Evolutionary conservation across 30 jellyfish, hydroid and myxozoan genomes (phyloP).

Genomic region (Turritopsis dohrnii): DNA sequence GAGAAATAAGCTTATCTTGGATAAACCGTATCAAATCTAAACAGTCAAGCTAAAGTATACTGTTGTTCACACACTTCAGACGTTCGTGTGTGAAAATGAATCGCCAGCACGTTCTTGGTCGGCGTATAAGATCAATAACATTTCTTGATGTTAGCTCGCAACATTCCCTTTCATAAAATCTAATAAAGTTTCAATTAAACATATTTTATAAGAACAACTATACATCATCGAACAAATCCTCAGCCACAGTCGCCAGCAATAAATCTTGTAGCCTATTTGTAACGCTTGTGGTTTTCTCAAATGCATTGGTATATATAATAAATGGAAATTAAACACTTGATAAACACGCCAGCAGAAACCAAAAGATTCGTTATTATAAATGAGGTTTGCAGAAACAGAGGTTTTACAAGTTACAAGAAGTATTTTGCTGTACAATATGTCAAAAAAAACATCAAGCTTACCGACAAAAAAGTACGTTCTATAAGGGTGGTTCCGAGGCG

Average conservation of each 20-base stretch:
- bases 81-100: no score
- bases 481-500: no score
- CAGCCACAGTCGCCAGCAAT: neutral
- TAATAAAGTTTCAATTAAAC: neutral
- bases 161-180: neutral
- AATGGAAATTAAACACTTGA: neutral
- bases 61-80: neutral
- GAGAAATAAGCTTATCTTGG: neutral
- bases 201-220: neutral
- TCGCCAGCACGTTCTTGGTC: no score
- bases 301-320: neutral
- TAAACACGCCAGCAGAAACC: neutral
- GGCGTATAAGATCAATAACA: no score
- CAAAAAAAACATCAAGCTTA: no score
- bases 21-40: neutral
- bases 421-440: neutral
- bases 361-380: neutral
- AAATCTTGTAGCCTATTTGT: neutral
- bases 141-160: no score
- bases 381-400: neutral
- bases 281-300: neutral
- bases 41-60: neutral
- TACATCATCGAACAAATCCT: neutral
- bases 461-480: no score
- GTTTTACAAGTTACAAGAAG: neutral